Evolutionary conservation across 2,888 invertebrate species (phyloP).

Genomic region (Drosophila borborema): DNA sequence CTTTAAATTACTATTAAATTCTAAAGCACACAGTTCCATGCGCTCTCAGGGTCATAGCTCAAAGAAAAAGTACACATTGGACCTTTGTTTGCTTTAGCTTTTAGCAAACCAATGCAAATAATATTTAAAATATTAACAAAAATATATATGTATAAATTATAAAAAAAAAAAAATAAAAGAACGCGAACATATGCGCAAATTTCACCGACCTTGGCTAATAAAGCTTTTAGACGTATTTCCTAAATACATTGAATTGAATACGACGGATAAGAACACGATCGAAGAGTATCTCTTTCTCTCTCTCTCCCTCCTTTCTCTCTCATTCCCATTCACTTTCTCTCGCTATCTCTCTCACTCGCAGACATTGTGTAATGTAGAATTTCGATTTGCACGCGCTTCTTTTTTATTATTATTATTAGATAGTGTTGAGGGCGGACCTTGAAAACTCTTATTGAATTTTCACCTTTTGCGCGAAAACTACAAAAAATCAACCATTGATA

Average conservation of each 20-base stretch:
- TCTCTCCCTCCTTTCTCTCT: background rate
- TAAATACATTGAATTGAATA: slow-evolving; percentile 6
- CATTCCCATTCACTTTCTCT: background rate
- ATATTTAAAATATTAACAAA: background rate
- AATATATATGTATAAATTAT: background rate
- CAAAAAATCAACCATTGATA: slow-evolving; percentile 39
- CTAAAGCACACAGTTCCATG: slow-evolving; percentile 32
- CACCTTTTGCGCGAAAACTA: slow-evolving; percentile 80
- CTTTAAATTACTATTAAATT: too few species aligned
- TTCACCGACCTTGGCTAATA: slow-evolving; percentile 74
- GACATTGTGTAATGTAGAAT: slow-evolving; percentile 46
- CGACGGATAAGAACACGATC: background rate
- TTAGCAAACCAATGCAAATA: slow-evolving; percentile 36
- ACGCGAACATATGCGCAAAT: slow-evolving; percentile 23
- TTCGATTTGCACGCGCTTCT: slow-evolving; percentile 49
- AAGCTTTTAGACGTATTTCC: slow-evolving; percentile 31
- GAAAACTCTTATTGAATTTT: slow-evolving; percentile 82
- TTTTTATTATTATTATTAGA: slow-evolving; percentile 17
- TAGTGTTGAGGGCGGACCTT: slow-evolving; percentile 61
- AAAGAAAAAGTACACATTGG: background rate
- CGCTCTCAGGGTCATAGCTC: slow-evolving; percentile 45
- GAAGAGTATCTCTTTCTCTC: background rate
- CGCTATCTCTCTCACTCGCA: background rate
- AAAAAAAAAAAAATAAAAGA: too few species aligned
- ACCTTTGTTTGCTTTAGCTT: slow-evolving; percentile 42